Evolutionary conservation across 2,113 vertebrate species (phyloP).

Genomic region (Anoura caudifer): DNA sequence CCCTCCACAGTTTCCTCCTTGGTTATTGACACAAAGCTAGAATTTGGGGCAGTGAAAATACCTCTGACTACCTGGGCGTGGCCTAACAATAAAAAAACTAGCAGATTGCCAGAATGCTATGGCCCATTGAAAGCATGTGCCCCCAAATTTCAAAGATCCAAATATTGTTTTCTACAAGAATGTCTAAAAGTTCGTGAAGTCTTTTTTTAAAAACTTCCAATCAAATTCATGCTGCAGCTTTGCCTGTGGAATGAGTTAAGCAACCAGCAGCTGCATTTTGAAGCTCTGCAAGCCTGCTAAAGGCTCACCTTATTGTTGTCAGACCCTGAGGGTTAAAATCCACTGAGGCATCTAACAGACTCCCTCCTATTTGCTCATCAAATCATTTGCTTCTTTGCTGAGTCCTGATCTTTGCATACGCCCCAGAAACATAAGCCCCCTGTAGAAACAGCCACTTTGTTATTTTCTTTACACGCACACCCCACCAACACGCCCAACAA

Average conservation of each 20-base stretch:
- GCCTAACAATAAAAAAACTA: background rate
- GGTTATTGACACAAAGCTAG: background rate
- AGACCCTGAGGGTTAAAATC: background rate
- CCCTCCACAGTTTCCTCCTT: background rate
- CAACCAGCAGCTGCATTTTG: background rate
- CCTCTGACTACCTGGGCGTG: background rate
- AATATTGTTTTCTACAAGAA: background rate
- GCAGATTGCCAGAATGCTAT: background rate
- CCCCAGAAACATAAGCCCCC: background rate
- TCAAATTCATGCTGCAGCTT: background rate
- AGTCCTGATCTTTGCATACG: background rate
- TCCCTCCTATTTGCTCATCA: background rate
- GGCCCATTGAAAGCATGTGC: background rate
- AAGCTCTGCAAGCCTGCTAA: background rate
- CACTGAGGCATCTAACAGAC: background rate
- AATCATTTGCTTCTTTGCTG: background rate
- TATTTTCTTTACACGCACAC: background rate
- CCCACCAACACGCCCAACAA: background rate
- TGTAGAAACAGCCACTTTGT: background rate
- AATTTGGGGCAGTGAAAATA: background rate
- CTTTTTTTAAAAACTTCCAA: background rate
- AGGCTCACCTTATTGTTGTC: background rate
- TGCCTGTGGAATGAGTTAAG: background rate
- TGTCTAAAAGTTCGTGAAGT: background rate
- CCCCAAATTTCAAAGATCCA: background rate